These are phyloP conservation scores for Athetis lepigone DNA, from an alignment of 2,888 invertebrate genomes.

Conservation along the genomic window DNA sequence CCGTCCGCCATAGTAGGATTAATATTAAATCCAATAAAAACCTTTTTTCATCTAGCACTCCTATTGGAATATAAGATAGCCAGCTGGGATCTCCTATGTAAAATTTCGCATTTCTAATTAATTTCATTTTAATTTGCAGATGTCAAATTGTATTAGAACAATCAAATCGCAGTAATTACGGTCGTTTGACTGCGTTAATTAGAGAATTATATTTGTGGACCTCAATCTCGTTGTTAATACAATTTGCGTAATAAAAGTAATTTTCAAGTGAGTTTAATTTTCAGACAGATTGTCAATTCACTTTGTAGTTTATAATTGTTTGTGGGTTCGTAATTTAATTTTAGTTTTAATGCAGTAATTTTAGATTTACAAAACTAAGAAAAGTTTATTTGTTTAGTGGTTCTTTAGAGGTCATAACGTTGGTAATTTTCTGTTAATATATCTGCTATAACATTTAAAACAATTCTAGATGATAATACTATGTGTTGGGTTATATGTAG, in stretches of 20 bases:
- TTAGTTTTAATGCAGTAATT: too few species aligned
- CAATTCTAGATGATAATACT: too few species aligned
- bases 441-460: too few species aligned
- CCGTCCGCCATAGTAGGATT: too few species aligned
- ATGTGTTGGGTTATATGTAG: too few species aligned
- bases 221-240: constrained; percentile 26
- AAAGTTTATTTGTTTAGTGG: background rate
- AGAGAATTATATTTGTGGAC: constrained; percentile 30
- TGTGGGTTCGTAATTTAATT: constrained; percentile 23
- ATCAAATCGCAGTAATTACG: constrained; percentile 21
- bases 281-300: constrained; percentile 24
- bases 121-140: constrained; percentile 5
- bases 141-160: constrained; percentile 24
- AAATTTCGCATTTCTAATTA: background rate
- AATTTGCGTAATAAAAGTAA: constrained; percentile 44
- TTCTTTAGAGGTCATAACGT: background rate
- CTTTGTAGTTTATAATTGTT: constrained; percentile 30
- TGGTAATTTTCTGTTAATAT: too few species aligned
- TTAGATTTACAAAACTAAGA: background rate
- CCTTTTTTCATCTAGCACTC: background rate
- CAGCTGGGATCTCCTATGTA: background rate
- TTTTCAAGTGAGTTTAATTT: constrained; percentile 39
- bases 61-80: background rate
- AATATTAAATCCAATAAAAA: background rate
- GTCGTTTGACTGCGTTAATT: constrained; percentile 30